Base-by-base conservation (phyloP, 2,888 invertebrate species). In the Aleiodes leptofemur region DNA sequence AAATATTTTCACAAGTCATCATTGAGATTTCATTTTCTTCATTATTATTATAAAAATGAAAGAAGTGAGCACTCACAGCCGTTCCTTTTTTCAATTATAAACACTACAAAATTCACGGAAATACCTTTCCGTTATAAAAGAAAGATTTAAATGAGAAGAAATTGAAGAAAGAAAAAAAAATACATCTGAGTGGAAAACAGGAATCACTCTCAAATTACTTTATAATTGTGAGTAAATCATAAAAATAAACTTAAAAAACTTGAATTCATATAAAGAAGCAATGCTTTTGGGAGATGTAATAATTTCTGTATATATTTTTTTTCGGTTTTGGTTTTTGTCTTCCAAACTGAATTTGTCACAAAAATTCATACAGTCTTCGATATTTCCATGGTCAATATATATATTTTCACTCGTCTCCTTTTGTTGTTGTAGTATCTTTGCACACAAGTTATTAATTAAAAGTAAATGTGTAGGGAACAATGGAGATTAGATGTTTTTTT, bases 311-410 rank as follows among this genome's bases (percentile, higher is more conserved):
- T 86, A 83, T 83, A 82, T 69, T 73, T 68, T 74, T 48, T 57
- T 29, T 23, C 23, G 16, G 34, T 34, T 16, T 16, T 56, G 8
- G n/a, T 73, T 70, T 50, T 56, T 23, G 31, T 57, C 43, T 69
- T 74, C 53, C 69, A 82, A 84, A 80, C 80, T 81, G 79, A 79
- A 84, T 82, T 82, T 84, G 83, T 83, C 86, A 87, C 85, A 86
- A 86, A 76, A 83, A 80, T 86, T 76, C 83, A 82, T 83, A 84
- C 82, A 83, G 82, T 83, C 84, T 83, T 84, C 76, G 77, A 83
- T 83, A 81, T 85, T 85, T 43, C 77, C 80, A 80, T 77, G 72
- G 77, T 79, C 77, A 76, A 78, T 76, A 78, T 71, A 72, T 77
- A 48, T 76, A 64, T 76, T 76, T 51, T 66, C 29, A 69, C 69